Base-by-base conservation (phyloP, 2,888 invertebrate genomes). In the Seladonia tumulorum region DNA sequence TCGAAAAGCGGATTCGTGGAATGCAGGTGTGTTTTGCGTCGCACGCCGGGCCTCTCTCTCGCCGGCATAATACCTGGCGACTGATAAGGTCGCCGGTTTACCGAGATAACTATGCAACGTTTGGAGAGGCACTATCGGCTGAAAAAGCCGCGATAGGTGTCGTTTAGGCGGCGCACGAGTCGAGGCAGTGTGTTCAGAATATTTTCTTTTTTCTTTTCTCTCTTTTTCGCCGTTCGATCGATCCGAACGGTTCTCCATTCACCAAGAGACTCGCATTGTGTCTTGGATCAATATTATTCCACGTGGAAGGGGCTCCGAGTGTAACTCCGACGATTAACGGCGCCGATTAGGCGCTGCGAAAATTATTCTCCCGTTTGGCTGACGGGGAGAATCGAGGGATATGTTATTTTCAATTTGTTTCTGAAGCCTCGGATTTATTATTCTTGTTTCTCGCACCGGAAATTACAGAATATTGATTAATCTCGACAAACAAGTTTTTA, bases 51-150 rank as follows among this genome's bases (percentile, higher is more conserved):
- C n/a, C 68, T 84, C 73, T 83, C 83, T 72, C 73, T 53, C 63
- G 60, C n/a, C 83, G 76, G 88, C 88, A 87, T 87, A 90, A 92
- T 92, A 92, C 90, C 91, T 89, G 86, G 84, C 85, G 88, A 81
- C 78, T 92, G 92, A 93, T 93, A 93, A 92, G 89, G 76, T 82
- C 79, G 86, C 78, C 87, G 63, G 88, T 90, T 91, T 92, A 87
- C 89, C 81, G 81, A 92, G 93, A 92, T 93, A 93, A 91, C 89
- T 87, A 83, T 86, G 90, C 86, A 83, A 90, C 85, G 77, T 81
- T 83, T 78, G 75, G 81, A 80, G 79, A 81, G 71, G 63, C 82
- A 39, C 78, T 86, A 81, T 90, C 85, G 78, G 83, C 74, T 76
- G 73, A 90, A 90, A 85, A 72, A 57, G 39, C 5, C 39, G 42